Base-by-base conservation (phyloP, 2,113 vertebrate species). In the Petrocephalus microphthalmus region DNA sequence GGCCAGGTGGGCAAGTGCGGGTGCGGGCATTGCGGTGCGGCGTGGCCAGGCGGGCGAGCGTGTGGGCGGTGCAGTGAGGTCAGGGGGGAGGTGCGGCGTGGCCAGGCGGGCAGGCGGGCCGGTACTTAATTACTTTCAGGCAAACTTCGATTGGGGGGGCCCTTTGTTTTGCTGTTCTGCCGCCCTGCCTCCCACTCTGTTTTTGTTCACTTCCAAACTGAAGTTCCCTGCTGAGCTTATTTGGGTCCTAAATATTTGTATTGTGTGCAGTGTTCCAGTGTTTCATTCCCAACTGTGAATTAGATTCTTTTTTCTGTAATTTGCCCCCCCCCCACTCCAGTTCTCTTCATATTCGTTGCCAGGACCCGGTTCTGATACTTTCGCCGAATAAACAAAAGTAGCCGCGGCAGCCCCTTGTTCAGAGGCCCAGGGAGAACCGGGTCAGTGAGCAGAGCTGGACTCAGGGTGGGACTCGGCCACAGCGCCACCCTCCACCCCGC, bases 141-240 rank as follows among this genome's bases (percentile, higher is more conserved):
- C 52, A 25, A 53, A 85, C 84, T 85, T 85, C 51, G 47, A 53
- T 53, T 19, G 45, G 25, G 29, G 22, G 22, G 10, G 15, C 25
- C 84, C 29, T 33, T 85, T 52, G 22, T 85, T 85, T 52, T 49
- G 8, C 49, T 7, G 15, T 51, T n/a, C 67, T 74, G 51, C 22
- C 22, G 13, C 22, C 49, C 13, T 53, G 49, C 82, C 19, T 85
- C n/a, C 84, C 51, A 29, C 84, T 53, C 49, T 53, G 37, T 85
- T 47, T 29, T 85, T 85, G n/a, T 85, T 85, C 84, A 33, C 52
- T 85, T 85, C 84, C 84, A 85, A 52, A 85, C 84, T 52, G 49
- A 85, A 53, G 49, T 85, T 85, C 84, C 84, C 84, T 33, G 84
- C 84, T 85, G 84, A 33, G 84, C 25, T 54, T 85, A 85, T 85